phyloP scores from a whole-genome alignment of 2,797 vertebrate species.

The Pipistrellus kuhlii region DNA sequence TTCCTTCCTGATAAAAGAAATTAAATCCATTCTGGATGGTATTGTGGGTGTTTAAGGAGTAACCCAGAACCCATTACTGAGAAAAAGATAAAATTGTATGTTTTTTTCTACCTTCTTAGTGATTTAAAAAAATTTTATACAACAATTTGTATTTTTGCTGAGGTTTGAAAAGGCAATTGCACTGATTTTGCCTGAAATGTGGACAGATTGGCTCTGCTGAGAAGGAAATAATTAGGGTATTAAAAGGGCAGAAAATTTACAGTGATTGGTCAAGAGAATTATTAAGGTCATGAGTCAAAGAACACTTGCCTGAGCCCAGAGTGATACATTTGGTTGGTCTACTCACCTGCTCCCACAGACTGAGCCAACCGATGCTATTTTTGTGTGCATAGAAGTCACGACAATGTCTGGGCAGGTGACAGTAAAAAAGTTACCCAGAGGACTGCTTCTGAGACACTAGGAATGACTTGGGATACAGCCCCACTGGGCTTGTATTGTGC shows the following conservation, averaged over 20 bases:
- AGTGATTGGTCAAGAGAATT: conserved; percentile 34
- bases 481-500: background rate
- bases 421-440: background rate
- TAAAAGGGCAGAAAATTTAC: conserved; percentile 59
- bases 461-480: background rate
- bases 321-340: background rate
- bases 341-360: background rate
- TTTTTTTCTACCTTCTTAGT: background rate
- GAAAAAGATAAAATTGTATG: background rate
- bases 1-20: conserved; percentile 1
- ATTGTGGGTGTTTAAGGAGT: background rate
- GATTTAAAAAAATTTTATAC: background rate
- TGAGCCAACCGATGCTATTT: conserved; percentile 19
- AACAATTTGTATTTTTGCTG: background rate
- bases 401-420: background rate
- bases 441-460: background rate
- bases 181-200: background rate
- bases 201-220: background rate
- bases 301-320: background rate
- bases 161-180: background rate
- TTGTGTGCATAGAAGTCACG: conserved; percentile 48
- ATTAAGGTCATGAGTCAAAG: conserved; percentile 48
- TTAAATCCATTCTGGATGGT: background rate
- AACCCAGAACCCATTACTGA: background rate
- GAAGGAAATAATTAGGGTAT: background rate